Evolutionary conservation across 2,888 invertebrate species (phyloP), one percentile per base, ranked within the genome.

Genomic region (Lasioglossum leucozonium): DNA sequence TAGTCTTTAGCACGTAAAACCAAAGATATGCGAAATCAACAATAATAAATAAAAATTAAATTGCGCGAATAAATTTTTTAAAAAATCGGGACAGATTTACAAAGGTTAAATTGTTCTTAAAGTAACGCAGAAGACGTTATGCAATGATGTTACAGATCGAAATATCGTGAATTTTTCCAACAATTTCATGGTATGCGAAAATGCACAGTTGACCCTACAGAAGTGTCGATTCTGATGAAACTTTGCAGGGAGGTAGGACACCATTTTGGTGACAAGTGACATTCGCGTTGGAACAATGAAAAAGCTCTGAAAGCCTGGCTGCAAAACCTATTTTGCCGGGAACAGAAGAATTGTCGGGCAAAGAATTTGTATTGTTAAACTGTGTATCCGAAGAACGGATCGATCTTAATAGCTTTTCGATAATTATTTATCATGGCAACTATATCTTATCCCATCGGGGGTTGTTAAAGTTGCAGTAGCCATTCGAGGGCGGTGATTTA

Each of bases 391-490:
- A 62, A 6, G 30, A 62, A 6, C 30, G n/a, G 62, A 30, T 62
- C 62, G 62, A 62, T 62, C 62, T 62, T 62, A 62, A 62, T 62
- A 62, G 62, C 18, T 62, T 62, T 62, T 8, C 37, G 37, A 67
- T 67, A 67, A 34, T 67, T 67, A 34, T 37, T 67, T 67, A 37
- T 34, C 34, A 37, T 4, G 22, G 37, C 8, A 67, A 37, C 37
- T 37, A 22, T 18, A 67, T 8, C 37, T 67, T 67, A 67, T 10
- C 22, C 67, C 67, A 67, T 67, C 22, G 34, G 34, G 67, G 22
- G 67, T 37, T 37, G 67, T 72, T 44, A 13, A 44, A 72, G 58
- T 30, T 16, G n/a, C 13, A 26, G 30, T 26, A 72, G 34, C 16
- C 30, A 16, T 26, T 47, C 22, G 18, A 37, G 2, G 37, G 10